These are phyloP conservation scores for Anas flavirostris DNA, from an alignment of 2,797 vertebrate species.

Conservation along the genomic window DNA sequence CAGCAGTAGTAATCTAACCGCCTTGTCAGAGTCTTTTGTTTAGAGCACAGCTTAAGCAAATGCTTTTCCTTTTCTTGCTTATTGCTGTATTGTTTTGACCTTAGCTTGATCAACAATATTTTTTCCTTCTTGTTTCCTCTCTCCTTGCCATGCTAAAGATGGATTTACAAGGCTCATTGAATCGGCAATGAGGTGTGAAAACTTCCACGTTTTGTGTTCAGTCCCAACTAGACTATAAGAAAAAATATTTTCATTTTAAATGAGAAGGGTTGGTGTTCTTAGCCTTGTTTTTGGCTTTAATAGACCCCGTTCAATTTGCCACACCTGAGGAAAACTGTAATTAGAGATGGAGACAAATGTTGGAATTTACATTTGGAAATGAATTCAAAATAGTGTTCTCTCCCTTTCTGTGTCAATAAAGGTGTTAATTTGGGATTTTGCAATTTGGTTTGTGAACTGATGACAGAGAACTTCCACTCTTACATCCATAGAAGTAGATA, in stretches of 20 bases:
- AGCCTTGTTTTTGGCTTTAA: not conserved
- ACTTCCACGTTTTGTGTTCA: not conserved
- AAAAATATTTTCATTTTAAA: conserved; percentile 30
- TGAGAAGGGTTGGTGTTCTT: not conserved
- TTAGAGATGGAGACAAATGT: not conserved
- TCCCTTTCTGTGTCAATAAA: not conserved
- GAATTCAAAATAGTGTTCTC: not conserved
- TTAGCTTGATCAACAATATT: not conserved
- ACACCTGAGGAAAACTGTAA: not conserved
- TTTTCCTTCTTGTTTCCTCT: not conserved
- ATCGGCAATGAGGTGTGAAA: not conserved
- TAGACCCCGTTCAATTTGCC: not conserved
- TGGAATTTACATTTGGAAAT: not conserved
- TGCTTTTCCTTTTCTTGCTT: not conserved
- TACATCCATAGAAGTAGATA: not conserved
- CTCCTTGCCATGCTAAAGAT: not conserved
- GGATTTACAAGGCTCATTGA: not conserved
- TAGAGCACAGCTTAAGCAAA: not conserved
- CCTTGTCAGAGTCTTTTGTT: not conserved
- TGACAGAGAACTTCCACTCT: not conserved
- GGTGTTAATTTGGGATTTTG: not conserved
- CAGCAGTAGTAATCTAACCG: not conserved
- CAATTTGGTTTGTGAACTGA: not conserved
- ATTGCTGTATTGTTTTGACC: not conserved
- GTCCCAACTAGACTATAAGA: not conserved